Evolutionary conservation across 2,113 vertebrate species (phyloP), one percentile per base, ranked within the genome.

Genomic region (Oreamnos americanus): DNA sequence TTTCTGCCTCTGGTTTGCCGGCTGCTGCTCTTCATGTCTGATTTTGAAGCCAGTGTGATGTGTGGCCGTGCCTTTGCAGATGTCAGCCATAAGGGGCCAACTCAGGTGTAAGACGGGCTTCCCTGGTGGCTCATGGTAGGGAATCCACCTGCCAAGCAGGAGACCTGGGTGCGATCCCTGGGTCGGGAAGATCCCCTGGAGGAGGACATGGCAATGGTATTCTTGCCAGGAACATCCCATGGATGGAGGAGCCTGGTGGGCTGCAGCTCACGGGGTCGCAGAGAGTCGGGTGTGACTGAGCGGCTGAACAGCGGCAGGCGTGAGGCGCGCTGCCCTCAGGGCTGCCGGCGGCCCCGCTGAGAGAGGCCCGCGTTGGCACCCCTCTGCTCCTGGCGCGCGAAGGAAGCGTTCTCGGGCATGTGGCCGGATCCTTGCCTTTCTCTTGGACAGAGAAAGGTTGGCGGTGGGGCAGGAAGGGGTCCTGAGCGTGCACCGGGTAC

Each of bases 401-500:
- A 30, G 45, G 62, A 53, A 57, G 5, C 5, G 1, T 33, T 7
- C 30, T 47, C 4, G 14, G 76, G 60, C 25, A 7, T 13, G 5
- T 26, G 2, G 55, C 14, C 9, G 9, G 25, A 10, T 11, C 13
- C 86, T 39, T 45, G 62, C 53, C 49, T 45, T 67, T 45, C 4
- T 36, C 23, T 26, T 45, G 57, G 57, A 45, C 43, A 25, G 57
- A 83, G 78, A n/a, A 21, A 16, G 49, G 43, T 25, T 21, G 43
- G 19, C 6, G 4, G 1, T 25, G n/a, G 33, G 30, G 36, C n/a
- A 89, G 10, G 1, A 4, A 8, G 26, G 33, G 78, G 16, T 51
- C 28, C 25, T 43, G 1, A 9, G 6, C 64, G 0, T 17, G 8
- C 5, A 3, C 39, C 33, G 5, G 9, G 2, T 7, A 0, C 1